Evolutionary conservation across 2,113 vertebrate genomes (phyloP).

Genomic region (Perca fluviatilis): DNA sequence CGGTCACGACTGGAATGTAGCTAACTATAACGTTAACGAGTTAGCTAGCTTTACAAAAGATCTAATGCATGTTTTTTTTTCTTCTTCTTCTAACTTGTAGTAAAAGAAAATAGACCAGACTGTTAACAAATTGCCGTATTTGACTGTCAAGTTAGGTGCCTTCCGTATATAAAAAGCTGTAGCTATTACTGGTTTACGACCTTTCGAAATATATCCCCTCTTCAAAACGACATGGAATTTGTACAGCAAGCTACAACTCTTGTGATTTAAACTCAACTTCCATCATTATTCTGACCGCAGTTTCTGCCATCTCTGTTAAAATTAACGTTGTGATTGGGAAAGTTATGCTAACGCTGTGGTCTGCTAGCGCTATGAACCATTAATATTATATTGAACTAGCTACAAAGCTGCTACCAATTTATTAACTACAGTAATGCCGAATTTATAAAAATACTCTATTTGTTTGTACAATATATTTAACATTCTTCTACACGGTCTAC

Average conservation of each 20-base stretch:
- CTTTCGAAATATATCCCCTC: neutral
- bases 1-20: too few relatives aligned
- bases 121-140: neutral
- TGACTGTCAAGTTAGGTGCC: neutral
- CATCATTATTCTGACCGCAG: neutral
- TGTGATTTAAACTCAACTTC: neutral
- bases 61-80: neutral
- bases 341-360: neutral
- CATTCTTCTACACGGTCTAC: rapidly evolving
- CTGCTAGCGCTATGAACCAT: neutral
- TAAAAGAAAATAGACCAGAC: neutral
- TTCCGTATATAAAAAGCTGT: neutral
- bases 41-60: neutral
- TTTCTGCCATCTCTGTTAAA: neutral
- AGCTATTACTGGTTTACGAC: neutral
- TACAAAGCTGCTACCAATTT: neutral
- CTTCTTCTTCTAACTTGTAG: neutral
- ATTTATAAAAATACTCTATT: neutral
- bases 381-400: neutral
- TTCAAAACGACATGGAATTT: neutral
- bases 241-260: neutral
- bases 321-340: neutral
- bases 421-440: neutral
- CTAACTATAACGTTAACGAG: neutral
- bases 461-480: neutral